Conservation (phyloP, 2,797 vertebrate genomes). For the Ptychadena robeensis region DNA sequence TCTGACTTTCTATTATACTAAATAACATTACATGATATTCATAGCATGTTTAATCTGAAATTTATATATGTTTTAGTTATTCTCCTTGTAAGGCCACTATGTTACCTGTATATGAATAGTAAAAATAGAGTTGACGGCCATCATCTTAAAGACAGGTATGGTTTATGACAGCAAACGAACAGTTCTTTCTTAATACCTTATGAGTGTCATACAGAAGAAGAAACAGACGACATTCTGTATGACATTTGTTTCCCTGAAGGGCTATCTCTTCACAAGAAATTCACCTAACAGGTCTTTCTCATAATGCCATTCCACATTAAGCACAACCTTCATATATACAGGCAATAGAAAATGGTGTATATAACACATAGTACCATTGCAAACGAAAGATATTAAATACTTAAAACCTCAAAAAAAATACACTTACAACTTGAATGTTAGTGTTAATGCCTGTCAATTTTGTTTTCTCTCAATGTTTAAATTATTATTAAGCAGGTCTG, state of each 20-base stretch:
- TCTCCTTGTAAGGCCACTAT: neutral
- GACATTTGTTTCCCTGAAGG: slow-evolving; percentile 9
- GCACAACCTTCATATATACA: neutral
- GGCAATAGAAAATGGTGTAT: slow-evolving; percentile 2
- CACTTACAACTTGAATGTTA: too few relatives aligned
- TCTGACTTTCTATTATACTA: too few relatives aligned
- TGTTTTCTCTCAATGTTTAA: too few relatives aligned
- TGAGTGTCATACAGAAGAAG: slow-evolving; percentile 4
- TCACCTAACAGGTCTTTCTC: neutral
- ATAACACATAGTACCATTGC: neutral
- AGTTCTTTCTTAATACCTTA: neutral
- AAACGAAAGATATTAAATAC: neutral
- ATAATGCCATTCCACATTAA: neutral
- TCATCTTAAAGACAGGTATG: slow-evolving; percentile 3
- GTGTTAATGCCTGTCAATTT: too few relatives aligned
- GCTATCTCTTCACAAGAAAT: neutral
- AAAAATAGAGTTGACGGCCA: neutral
- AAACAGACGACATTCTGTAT: slow-evolving; percentile 15
- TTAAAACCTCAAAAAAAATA: too few relatives aligned
- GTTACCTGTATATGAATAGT: neutral
- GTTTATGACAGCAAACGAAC: neutral
- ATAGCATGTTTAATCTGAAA: neutral
- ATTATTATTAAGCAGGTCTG: too few relatives aligned
- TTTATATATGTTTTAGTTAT: neutral
- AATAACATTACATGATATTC: too few relatives aligned